A percentile compares a stretch with the other conserved stretches of the same genome.
Evolutionary conservation across 2,888 invertebrate species (phyloP).

Genomic region (Tricholauxania praeusta): DNA sequence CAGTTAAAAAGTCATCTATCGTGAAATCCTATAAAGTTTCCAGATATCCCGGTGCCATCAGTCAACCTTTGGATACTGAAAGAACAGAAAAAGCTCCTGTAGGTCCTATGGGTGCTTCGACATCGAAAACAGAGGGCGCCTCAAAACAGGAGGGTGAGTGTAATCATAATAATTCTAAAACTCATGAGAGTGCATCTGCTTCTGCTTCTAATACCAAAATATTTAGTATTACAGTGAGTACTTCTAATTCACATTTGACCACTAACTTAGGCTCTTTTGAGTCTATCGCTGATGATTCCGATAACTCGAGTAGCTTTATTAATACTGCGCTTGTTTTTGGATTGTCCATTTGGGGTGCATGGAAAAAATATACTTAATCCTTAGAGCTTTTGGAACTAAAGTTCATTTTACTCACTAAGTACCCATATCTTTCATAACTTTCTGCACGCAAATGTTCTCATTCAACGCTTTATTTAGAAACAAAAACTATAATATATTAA

Average conservation of each 20-base stretch:
- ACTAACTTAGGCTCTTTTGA: background rate
- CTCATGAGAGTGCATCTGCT: constrained; percentile 38
- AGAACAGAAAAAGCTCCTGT: constrained; percentile 38
- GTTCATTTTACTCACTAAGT: background rate
- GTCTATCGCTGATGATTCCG: background rate
- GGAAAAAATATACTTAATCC: constrained; percentile 54
- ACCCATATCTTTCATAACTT: background rate
- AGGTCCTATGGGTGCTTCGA: background rate
- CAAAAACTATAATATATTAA: no score
- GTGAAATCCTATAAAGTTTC: constrained; percentile 60
- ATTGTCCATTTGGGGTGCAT: constrained; percentile 62
- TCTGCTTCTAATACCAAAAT: constrained; percentile 51
- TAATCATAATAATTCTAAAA: constrained; percentile 45
- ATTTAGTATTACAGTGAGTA: constrained; percentile 28
- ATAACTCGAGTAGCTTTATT: constrained; percentile 59
- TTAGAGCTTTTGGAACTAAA: background rate
- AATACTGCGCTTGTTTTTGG: constrained; percentile 63
- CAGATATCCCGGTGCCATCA: constrained; percentile 47
- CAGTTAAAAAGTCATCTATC: constrained; percentile 59
- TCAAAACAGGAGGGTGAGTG: constrained; percentile 70
- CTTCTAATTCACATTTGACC: constrained; percentile 24
- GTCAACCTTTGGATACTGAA: constrained; percentile 46
- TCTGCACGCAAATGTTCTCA: background rate
- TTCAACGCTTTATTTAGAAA: background rate
- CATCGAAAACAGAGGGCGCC: constrained; percentile 27